A percentile compares a stretch with the other conserved stretches of the same genome.
Evolutionary conservation across 2,797 vertebrate species (phyloP).

Genomic region (Mormyrus proboscirostris): DNA sequence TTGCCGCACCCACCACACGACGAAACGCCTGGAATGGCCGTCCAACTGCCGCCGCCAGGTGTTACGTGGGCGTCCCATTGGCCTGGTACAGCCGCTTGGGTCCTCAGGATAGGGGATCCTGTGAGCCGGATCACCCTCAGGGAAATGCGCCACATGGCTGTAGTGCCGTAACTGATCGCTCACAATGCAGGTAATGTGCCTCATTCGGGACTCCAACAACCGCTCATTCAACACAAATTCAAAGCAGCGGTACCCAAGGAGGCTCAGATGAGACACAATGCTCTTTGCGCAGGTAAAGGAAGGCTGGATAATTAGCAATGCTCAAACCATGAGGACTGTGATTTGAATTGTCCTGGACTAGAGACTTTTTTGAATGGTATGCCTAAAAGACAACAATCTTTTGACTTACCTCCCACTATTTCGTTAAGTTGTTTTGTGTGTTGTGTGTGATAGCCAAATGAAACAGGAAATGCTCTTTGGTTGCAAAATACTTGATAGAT

Average conservation of each 20-base stretch:
- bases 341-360: background rate
- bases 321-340: too few relatives aligned
- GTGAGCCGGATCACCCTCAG: background rate
- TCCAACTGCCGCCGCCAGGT: background rate
- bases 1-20: background rate
- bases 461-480: background rate
- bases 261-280: background rate
- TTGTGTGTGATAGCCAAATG: background rate
- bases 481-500: background rate
- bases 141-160: background rate
- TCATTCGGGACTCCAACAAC: background rate
- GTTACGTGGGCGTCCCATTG: background rate
- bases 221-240: background rate
- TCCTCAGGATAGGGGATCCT: background rate
- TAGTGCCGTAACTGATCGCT: background rate
- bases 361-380: background rate
- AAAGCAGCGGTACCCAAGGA: background rate
- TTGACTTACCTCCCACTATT: background rate
- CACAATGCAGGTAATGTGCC: background rate
- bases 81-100: background rate
- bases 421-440: background rate
- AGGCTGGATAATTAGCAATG: background rate
- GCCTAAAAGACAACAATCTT: background rate
- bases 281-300: background rate
- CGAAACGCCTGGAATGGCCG: background rate